Evolutionary conservation across 37 sponge, comb jelly and placozoan species (phyloP).

Genomic region (Beroe forskalii): DNA sequence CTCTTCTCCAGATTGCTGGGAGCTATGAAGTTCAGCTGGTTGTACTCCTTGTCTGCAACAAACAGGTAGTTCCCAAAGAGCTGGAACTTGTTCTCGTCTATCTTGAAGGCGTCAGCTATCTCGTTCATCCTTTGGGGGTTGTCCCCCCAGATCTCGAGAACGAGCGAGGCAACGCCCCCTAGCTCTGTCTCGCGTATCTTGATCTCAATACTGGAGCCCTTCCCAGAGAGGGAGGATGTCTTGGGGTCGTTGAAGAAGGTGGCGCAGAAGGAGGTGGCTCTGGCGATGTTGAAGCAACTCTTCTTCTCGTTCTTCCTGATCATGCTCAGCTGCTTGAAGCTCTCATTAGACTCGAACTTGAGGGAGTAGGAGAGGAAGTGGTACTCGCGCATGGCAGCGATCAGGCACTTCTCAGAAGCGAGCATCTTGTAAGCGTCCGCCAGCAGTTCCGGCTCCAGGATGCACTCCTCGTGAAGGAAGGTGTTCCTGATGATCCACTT

Average conservation of each 20-base stretch:
- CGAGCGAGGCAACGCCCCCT: not conserved
- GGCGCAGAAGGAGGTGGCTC: slow-evolving; percentile 44
- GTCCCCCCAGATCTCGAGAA: slow-evolving; percentile 51
- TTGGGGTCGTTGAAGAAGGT: not conserved
- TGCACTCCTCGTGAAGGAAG: not conserved
- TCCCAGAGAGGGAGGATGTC: not conserved
- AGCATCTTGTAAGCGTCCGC: not conserved
- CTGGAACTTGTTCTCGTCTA: slow-evolving; percentile 17
- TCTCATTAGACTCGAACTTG: slow-evolving; percentile 30
- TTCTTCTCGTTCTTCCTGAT: slow-evolving; percentile 56
- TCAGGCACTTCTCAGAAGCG: slow-evolving; percentile 16
- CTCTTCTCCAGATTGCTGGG: not conserved
- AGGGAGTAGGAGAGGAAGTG: slow-evolving; percentile 57
- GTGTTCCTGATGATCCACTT: slow-evolving; percentile 23
- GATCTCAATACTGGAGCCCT: slow-evolving; percentile 6
- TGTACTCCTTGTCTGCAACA: not conserved
- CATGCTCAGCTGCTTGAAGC: not conserved
- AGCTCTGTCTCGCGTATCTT: slow-evolving; percentile 51
- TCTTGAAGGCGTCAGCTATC: slow-evolving; percentile 7
- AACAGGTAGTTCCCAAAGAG: slow-evolving; percentile 14
- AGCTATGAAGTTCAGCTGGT: slow-evolving; percentile 30
- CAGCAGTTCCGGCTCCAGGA: slow-evolving; percentile 7
- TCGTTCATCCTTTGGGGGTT: slow-evolving; percentile 62
- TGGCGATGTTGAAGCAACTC: slow-evolving; percentile 43
- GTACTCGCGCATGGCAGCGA: slow-evolving; percentile 22